phyloP scores from a whole-genome alignment of 2,888 invertebrate genomes.

The Synergus umbraculus region DNA sequence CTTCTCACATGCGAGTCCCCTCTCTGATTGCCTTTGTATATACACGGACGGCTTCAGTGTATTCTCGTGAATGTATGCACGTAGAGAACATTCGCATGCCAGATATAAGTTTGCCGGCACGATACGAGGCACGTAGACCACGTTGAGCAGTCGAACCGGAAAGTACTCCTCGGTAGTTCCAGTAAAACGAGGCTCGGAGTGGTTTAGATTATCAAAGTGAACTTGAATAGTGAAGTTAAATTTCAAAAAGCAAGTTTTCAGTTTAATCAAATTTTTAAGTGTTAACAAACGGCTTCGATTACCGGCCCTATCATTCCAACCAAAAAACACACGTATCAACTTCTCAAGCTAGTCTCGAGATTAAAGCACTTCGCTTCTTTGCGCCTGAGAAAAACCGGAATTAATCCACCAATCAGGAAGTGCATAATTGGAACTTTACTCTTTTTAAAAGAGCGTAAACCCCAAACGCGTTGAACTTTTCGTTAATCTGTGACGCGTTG shows the following conservation, averaged over 20 bases:
- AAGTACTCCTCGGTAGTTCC: constrained; percentile 51
- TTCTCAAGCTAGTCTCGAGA: neutral
- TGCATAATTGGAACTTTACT: constrained; percentile 25
- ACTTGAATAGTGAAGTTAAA: constrained; percentile 2
- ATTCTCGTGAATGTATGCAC: constrained; percentile 14
- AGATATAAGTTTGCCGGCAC: constrained; percentile 62
- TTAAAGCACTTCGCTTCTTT: neutral
- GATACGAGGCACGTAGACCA: constrained; percentile 67
- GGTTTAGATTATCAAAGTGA: constrained; percentile 34
- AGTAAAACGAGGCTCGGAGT: constrained; percentile 45
- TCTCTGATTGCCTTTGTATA: neutral
- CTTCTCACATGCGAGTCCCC: constrained; percentile 13
- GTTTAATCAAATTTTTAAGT: neutral
- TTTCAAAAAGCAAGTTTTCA: neutral
- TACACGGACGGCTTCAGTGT: neutral
- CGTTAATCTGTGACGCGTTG: constrained; percentile 38
- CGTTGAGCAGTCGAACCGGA: constrained; percentile 66
- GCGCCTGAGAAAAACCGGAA: neutral
- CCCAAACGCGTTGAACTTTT: constrained; percentile 31
- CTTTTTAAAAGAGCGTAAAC: neutral
- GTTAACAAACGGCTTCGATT: constrained; percentile 26
- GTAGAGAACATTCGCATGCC: constrained; percentile 42
- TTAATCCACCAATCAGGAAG: constrained; percentile 41
- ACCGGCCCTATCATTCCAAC: constrained; percentile 41
- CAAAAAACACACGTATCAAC: neutral